These are phyloP conservation scores for Pterocles gutturalis DNA, from an alignment of 2,113 vertebrate genomes.

Conservation along the genomic window DNA sequence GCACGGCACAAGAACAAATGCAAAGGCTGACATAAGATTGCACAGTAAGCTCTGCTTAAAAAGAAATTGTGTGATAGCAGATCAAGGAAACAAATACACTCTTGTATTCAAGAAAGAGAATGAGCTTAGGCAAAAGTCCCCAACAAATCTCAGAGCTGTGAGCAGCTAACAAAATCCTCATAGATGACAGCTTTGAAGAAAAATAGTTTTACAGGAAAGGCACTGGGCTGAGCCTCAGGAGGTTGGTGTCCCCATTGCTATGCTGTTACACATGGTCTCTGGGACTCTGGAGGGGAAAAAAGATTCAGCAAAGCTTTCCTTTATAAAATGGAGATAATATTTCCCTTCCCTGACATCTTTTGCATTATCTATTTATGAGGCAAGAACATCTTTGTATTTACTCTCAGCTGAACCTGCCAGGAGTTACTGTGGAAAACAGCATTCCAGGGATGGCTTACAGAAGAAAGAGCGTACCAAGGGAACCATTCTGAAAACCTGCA, in stretches of 20 bases:
- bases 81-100: conserved; percentile 60
- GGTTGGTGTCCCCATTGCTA: conserved; percentile 1
- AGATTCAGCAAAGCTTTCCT: background rate
- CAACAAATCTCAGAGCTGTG: conserved; percentile 12
- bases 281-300: background rate
- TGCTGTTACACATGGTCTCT: background rate
- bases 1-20: conserved; percentile 10
- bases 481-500: background rate
- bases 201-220: conserved; percentile 1
- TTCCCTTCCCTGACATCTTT: background rate
- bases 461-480: background rate
- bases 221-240: conserved; percentile 19
- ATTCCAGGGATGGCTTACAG: conserved; percentile 5
- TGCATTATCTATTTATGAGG: conserved; percentile 2
- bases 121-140: conserved; percentile 17
- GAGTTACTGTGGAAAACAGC: conserved; percentile 17
- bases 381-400: background rate
- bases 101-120: conserved; percentile 26
- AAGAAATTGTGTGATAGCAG: conserved; percentile 12
- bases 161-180: conserved; percentile 36
- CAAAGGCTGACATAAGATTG: conserved; percentile 3
- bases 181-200: conserved; percentile 45
- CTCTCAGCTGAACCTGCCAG: background rate
- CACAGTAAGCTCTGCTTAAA: conserved; percentile 33
- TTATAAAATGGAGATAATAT: background rate